A percentile compares a stretch with the other conserved stretches of the same genome.
Evolutionary conservation across 2,888 invertebrate species (phyloP).

Genomic region (Diarsia dahlii): DNA sequence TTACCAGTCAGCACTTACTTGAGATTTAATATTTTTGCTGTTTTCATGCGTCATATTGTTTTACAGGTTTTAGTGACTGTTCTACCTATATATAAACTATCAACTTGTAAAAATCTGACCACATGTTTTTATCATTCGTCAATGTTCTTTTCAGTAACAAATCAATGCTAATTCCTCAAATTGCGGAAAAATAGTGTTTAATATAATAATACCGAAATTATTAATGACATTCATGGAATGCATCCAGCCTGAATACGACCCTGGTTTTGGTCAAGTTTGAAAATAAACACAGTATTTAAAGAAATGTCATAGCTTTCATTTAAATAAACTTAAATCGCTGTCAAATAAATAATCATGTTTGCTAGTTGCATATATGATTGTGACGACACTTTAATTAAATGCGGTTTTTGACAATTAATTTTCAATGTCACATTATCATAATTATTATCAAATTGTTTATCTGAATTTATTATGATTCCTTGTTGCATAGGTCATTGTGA

Average conservation of each 20-base stretch:
- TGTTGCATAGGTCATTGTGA: not conserved
- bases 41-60: not conserved
- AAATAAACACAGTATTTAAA: slow-evolving; percentile 9
- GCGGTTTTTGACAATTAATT: not conserved
- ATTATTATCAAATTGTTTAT: not conserved
- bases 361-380: not conserved
- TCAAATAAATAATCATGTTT: not conserved
- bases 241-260: slow-evolving; percentile 7
- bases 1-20: not conserved
- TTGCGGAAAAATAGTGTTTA: not conserved
- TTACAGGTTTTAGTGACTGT: not conserved
- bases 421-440: not conserved
- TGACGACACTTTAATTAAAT: not conserved
- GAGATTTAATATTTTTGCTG: not conserved
- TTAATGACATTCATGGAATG: slow-evolving; percentile 11
- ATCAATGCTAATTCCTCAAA: no score
- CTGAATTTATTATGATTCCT: not conserved
- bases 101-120: no score
- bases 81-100: no score
- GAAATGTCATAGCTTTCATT: slow-evolving; percentile 42
- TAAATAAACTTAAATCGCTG: not conserved
- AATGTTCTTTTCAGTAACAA: no score
- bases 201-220: not conserved
- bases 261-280: slow-evolving; percentile 18
- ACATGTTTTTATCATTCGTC: no score